These are phyloP conservation scores for Sarcophaga peregrina DNA, from an alignment of 1,140 invertebrate genomes.

Conservation along the genomic window DNA sequence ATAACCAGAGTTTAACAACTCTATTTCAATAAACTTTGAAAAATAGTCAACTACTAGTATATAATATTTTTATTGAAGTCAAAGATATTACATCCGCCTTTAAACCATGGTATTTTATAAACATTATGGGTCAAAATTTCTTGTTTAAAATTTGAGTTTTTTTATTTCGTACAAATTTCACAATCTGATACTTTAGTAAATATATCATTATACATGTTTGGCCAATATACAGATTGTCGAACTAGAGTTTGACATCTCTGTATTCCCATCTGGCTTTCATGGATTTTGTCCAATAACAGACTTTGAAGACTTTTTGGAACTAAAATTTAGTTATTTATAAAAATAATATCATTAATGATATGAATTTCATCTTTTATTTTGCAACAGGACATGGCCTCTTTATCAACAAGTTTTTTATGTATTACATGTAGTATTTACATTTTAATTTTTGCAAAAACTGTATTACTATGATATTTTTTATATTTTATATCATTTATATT, in stretches of 20 bases:
- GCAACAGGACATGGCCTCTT: constrained; percentile 9
- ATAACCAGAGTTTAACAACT: too few species aligned
- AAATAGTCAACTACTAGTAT: too few species aligned
- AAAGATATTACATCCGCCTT: constrained; percentile 57
- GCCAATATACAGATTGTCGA: too few species aligned
- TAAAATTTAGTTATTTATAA: constrained; percentile 57
- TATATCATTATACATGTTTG: too few species aligned
- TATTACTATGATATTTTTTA: constrained; percentile 49
- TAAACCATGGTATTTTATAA: too few species aligned
- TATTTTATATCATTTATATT: constrained; percentile 51
- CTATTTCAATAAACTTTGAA: too few species aligned
- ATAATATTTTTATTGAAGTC: constrained; percentile 59
- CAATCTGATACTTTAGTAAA: constrained; percentile 65
- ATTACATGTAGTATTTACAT: constrained; percentile 51
- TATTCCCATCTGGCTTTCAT: too few species aligned
- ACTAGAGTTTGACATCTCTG: too few species aligned
- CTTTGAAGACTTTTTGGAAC: constrained; percentile 58
- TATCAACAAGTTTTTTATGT: constrained; percentile 30
- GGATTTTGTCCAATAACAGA: too few species aligned
- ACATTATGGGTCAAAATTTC: too few species aligned
- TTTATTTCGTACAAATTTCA: constrained; percentile 41
- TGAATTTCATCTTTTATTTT: too few species aligned
- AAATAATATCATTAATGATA: constrained; percentile 56
- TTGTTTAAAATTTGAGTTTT: constrained; percentile 50
- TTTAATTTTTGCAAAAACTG: constrained; percentile 49